phyloP scores from a whole-genome alignment of 2,797 vertebrate genomes.

The Mormyrops boulengeri region DNA sequence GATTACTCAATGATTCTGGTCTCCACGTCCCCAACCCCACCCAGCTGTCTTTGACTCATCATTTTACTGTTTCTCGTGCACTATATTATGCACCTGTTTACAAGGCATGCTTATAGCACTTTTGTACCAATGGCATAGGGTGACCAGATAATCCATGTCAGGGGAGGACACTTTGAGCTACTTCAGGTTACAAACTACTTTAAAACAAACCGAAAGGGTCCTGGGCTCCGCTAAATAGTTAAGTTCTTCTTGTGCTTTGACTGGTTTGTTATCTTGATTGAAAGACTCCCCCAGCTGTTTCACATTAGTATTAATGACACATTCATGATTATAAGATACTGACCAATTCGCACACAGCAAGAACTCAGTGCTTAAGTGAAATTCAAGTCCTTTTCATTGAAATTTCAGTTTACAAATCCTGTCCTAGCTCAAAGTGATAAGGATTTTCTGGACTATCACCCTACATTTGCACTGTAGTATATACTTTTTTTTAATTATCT shows the following conservation, averaged over 20 bases:
- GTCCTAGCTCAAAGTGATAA: background rate
- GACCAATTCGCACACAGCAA: background rate
- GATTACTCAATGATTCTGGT: background rate
- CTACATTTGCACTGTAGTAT: background rate
- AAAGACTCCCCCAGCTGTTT: background rate
- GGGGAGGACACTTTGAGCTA: background rate
- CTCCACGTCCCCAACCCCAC: background rate
- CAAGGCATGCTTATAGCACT: background rate
- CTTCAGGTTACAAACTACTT: background rate
- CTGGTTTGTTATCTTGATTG: background rate
- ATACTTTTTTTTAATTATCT: background rate
- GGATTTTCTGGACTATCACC: background rate
- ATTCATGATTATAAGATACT: background rate
- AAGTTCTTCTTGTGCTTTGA: background rate
- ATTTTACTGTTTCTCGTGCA: background rate
- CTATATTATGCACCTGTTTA: background rate
- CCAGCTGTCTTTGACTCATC: background rate
- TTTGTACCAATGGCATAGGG: background rate
- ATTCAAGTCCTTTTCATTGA: background rate
- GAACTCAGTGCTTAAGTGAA: background rate
- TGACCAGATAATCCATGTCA: background rate
- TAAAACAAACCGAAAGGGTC: background rate
- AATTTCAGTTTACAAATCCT: background rate
- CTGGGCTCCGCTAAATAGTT: background rate
- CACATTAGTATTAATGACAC: background rate